These are phyloP conservation scores for Forbesichthys papilliferus DNA, from an alignment of 2,113 vertebrate species.

Conservation along the genomic window DNA sequence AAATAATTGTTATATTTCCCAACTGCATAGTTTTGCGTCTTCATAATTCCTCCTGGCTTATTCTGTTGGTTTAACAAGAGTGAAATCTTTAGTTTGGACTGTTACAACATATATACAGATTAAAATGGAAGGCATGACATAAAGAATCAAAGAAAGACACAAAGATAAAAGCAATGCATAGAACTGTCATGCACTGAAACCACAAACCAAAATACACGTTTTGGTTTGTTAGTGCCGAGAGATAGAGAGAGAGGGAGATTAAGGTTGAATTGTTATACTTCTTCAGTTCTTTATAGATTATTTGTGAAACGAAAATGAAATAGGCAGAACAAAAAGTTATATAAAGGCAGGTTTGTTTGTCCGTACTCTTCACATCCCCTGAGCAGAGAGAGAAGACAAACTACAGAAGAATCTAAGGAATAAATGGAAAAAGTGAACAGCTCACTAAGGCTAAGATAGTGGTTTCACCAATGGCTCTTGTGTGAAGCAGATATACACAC, in stretches of 20 bases:
- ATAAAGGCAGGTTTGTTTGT: conserved; percentile 4
- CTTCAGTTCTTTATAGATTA: background rate
- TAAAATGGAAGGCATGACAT: background rate
- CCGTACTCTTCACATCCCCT: conserved; percentile 30
- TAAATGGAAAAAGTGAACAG: conserved; percentile 66
- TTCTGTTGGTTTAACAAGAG: too few relatives aligned
- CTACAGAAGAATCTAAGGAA: conserved; percentile 5
- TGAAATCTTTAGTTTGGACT: too few relatives aligned
- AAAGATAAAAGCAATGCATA: background rate
- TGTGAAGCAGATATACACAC: background rate
- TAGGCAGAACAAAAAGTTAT: conserved; percentile 3
- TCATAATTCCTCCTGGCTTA: too few relatives aligned
- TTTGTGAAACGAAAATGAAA: background rate
- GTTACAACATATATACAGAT: conserved; percentile 18
- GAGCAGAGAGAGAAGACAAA: conserved; percentile 42
- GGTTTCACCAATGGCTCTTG: conserved; percentile 65
- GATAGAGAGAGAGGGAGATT: background rate
- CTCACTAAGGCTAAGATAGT: conserved; percentile 24
- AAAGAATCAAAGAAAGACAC: background rate
- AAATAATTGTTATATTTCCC: too few relatives aligned
- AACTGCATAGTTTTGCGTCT: too few relatives aligned
- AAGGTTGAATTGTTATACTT: background rate
- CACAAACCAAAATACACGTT: background rate
- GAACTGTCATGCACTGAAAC: background rate
- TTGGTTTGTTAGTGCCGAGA: background rate